Evolutionary conservation across 2,888 invertebrate genomes (phyloP).

Genomic region (Lamproptera curius): DNA sequence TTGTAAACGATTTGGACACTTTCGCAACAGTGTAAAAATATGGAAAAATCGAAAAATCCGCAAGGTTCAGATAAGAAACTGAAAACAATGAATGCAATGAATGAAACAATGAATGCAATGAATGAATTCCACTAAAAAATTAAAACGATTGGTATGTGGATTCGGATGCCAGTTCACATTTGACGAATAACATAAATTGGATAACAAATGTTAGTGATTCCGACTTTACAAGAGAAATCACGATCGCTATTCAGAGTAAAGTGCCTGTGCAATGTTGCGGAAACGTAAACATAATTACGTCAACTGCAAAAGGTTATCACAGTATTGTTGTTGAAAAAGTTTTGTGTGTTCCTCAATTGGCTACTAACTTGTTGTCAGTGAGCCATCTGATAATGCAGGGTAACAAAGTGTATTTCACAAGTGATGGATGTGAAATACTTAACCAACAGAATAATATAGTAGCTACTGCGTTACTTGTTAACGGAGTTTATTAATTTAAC

Average conservation of each 20-base stretch:
- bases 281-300: neutral
- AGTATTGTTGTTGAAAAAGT: constrained; percentile 14
- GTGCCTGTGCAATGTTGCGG: neutral
- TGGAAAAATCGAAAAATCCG: too few species aligned
- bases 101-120: neutral
- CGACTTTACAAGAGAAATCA: constrained; percentile 4
- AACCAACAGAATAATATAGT: constrained; percentile 11
- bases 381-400: constrained; percentile 20
- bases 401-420: too few species aligned
- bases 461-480: constrained; percentile 18
- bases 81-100: neutral
- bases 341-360: constrained; percentile 17
- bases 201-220: constrained; percentile 9
- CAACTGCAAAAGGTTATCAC: neutral
- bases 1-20: neutral
- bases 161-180: constrained; percentile 20
- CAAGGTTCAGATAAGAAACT: too few species aligned
- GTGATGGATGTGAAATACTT: neutral
- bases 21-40: too few species aligned
- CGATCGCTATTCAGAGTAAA: neutral
- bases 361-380: constrained; percentile 22
- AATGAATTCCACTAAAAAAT: neutral
- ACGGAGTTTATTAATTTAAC: constrained; percentile 24
- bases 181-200: constrained; percentile 14
- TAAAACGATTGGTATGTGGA: constrained; percentile 24